Conservation (phyloP, 2,888 invertebrate species). For the Drosophila vallismaia region DNA sequence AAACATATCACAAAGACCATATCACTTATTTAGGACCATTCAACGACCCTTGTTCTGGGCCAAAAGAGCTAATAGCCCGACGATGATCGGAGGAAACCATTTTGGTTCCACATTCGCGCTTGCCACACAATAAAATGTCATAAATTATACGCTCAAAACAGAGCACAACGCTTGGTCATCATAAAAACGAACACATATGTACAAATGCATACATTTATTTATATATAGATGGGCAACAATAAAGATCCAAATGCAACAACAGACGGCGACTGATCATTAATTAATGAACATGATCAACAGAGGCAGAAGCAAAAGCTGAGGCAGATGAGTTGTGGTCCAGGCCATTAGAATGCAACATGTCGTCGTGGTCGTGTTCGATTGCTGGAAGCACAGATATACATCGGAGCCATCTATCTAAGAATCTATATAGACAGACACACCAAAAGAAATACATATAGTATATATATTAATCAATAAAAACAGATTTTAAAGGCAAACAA, state of each 20-base stretch:
- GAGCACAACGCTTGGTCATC: constrained; percentile 69
- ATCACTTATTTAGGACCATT: not conserved
- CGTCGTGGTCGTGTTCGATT: constrained; percentile 66
- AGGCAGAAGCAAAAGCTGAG: constrained; percentile 27
- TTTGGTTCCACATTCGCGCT: constrained; percentile 56
- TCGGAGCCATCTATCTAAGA: constrained; percentile 40
- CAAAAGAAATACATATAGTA: not conserved
- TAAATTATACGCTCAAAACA: constrained; percentile 66
- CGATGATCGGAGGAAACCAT: constrained; percentile 3
- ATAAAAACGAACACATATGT: constrained; percentile 54
- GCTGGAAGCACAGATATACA: constrained; percentile 64
- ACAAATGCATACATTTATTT: constrained; percentile 4
- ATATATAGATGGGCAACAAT: constrained; percentile 54
- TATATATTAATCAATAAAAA: too few species aligned
- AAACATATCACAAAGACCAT: too few species aligned
- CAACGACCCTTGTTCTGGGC: constrained; percentile 21
- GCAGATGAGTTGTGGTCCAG: constrained; percentile 58
- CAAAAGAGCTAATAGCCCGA: constrained; percentile 4
- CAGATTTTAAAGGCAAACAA: too few species aligned
- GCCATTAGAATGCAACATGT: constrained; percentile 78
- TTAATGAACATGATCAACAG: constrained; percentile 77
- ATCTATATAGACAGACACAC: constrained; percentile 33
- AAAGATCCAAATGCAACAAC: constrained; percentile 60
- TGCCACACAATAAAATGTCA: constrained; percentile 77
- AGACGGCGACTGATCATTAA: constrained; percentile 72